Base-by-base conservation (phyloP, 2,888 invertebrate genomes). In the Eilema depressum region DNA sequence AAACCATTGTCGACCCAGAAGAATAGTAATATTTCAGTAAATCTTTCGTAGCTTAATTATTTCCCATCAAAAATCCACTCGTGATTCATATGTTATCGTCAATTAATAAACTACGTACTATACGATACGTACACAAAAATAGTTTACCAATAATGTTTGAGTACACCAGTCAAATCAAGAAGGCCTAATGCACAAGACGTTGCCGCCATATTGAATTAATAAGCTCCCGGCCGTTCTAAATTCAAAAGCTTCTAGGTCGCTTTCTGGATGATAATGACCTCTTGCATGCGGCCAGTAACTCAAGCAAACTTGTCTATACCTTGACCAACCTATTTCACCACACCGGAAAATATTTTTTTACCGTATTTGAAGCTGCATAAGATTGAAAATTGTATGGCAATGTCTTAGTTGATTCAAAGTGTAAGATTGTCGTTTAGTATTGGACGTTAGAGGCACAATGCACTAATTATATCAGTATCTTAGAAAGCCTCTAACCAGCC, bases 391-490 rank as follows among this genome's bases (percentile, higher is more conserved):
- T 41, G 77, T 14, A 41, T 81, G 69, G 25, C 68, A 72, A 41
- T 64, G 20, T 25, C 14, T 62, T 64, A 63, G 30, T 69, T 67
- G 65, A 59, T 64, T 65, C 80, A 64, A 76, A 67, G 69, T 77
- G 69, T 68, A 70, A 70, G 53, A 73, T 81, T 76, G 83, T 84
- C 85, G 79, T 80, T 76, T 77, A 88, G 84, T 88, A 86, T 88
- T 89, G 90, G 86, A 89, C 89, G 89, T 90, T 88, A 87, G 88
- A 89, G 90, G 93, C 85, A 93, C 92, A 93, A 93, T 93, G 91
- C 91, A 93, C 93, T 95, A 95, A 95, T 93, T 90, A 93, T 92
- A 95, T 95, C 94, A 95, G 91, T 88, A 90, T 93, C 94, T 94
- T 92, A 93, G 95, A 93, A 94, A 94, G 94, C 94, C 92, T 83